A percentile compares a stretch with the other conserved stretches of the same genome.
Conservation (phyloP, 2,888 invertebrate species). For the Xestobium rufovillosum region DNA sequence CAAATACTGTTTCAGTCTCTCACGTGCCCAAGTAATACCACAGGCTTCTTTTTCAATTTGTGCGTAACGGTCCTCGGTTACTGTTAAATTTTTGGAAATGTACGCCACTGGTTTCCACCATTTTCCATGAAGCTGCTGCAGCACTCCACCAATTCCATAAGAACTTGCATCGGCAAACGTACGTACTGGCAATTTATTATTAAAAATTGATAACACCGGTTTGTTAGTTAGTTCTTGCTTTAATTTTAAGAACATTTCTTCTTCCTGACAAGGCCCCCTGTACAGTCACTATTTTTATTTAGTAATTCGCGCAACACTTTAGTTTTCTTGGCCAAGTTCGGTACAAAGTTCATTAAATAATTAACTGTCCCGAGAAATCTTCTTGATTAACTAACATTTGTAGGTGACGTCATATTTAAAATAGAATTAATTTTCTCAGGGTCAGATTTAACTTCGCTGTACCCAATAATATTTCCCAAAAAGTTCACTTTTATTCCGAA, state of each 20-base stretch:
- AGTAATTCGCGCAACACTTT: constrained; percentile 21
- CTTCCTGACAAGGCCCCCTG: constrained; percentile 22
- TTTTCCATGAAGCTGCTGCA: constrained; percentile 25
- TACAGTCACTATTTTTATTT: constrained; percentile 9
- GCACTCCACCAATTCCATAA: constrained; percentile 30
- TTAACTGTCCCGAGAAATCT: constrained; percentile 23
- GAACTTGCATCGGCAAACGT: constrained; percentile 29
- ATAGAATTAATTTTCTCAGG: constrained; percentile 17
- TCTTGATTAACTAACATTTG: constrained; percentile 15
- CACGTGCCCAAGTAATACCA: too few relatives aligned
- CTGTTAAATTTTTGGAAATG: too few relatives aligned
- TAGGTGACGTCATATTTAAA: constrained; percentile 16
- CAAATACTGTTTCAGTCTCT: too few relatives aligned
- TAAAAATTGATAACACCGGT: constrained; percentile 28
- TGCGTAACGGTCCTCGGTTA: too few relatives aligned
- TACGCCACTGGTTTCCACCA: too few relatives aligned
- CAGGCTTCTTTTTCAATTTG: too few relatives aligned
- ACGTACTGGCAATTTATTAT: constrained; percentile 17
- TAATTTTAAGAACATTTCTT: constrained; percentile 24
- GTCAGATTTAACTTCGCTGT: constrained; percentile 14
- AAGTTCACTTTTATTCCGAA: constrained; percentile 25
- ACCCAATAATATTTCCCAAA: constrained; percentile 25
- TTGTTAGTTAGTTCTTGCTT: constrained; percentile 25
- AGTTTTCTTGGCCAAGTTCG: constrained; percentile 17
- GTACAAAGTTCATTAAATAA: constrained; percentile 22